Evolutionary conservation across 2,888 invertebrate genomes (phyloP).

Genomic region (Cephus spinipes): DNA sequence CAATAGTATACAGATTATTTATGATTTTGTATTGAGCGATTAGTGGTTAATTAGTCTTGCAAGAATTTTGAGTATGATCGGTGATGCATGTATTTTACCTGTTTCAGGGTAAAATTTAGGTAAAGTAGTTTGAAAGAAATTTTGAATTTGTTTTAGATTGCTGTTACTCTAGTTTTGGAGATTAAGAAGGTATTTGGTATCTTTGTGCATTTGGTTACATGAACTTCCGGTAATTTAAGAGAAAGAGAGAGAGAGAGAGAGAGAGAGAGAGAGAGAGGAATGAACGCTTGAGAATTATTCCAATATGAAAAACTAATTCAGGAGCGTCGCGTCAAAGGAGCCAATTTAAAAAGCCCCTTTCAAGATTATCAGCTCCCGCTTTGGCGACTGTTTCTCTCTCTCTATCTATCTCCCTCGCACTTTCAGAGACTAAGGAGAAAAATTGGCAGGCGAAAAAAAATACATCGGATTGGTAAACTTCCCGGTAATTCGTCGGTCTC

Average conservation of each 20-base stretch:
- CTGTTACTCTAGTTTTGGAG: not conserved
- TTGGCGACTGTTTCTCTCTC: not conserved
- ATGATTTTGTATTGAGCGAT: not conserved
- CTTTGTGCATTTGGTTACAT: not conserved
- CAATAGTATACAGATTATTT: not conserved
- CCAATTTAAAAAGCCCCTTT: slow-evolving; percentile 66
- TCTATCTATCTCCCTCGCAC: not conserved
- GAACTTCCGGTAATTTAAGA: slow-evolving; percentile 14
- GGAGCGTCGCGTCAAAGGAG: slow-evolving; percentile 62
- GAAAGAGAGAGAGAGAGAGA: not conserved
- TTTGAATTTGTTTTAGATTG: not conserved
- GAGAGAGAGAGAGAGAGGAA: too few relatives aligned
- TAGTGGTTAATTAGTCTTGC: not conserved
- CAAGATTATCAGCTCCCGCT: slow-evolving; percentile 54
- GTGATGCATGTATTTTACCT: not conserved
- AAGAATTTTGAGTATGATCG: not conserved
- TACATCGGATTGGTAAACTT: slow-evolving; percentile 60
- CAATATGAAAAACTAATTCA: slow-evolving; percentile 64
- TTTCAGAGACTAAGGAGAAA: slow-evolving; percentile 12
- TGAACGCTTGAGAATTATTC: slow-evolving; percentile 58
- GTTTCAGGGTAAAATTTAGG: too few relatives aligned
- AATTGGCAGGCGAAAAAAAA: slow-evolving; percentile 26
- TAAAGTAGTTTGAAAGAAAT: not conserved
- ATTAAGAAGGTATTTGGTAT: not conserved
- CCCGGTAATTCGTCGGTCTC: slow-evolving; percentile 58